Conservation (phyloP, 2,888 invertebrate species). For the Helobdella robusta region DNA sequence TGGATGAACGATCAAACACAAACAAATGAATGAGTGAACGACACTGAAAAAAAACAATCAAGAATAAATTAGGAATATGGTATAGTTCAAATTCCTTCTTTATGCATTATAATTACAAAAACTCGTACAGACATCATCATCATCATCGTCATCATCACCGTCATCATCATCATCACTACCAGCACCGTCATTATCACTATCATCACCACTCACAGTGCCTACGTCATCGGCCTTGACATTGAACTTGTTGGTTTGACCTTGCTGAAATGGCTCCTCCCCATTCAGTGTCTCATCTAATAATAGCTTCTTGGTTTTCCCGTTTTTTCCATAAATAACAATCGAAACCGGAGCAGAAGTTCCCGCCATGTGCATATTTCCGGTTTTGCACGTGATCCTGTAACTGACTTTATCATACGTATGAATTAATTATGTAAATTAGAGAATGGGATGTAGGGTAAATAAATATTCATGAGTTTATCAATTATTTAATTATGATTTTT, state of each 20-base stretch:
- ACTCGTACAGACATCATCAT: no score
- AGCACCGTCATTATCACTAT: no score
- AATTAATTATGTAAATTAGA: neutral
- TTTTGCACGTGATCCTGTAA: slow-evolving; percentile 16
- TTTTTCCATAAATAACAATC: slow-evolving; percentile 21
- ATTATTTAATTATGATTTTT: neutral
- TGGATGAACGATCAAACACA: no score
- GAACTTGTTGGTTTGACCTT: slow-evolving; percentile 19
- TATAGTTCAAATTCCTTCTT: no score
- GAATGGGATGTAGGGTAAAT: neutral
- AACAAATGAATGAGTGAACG: no score
- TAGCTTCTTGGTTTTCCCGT: slow-evolving; percentile 18
- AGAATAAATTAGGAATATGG: no score
- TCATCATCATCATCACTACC: slow-evolving; percentile 6
- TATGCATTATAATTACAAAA: no score
- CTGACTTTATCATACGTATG: neutral
- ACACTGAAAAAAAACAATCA: no score
- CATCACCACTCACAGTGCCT: slow-evolving; percentile 7
- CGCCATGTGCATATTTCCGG: slow-evolving; percentile 15
- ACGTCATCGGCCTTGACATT: slow-evolving; percentile 9
- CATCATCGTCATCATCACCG: slow-evolving; percentile 4
- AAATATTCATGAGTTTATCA: neutral
- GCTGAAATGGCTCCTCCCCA: slow-evolving; percentile 16
- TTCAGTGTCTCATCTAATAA: neutral
- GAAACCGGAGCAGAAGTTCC: slow-evolving; percentile 12